phyloP scores from a whole-genome alignment of 2,113 vertebrate species.

The Ochotona princeps region DNA sequence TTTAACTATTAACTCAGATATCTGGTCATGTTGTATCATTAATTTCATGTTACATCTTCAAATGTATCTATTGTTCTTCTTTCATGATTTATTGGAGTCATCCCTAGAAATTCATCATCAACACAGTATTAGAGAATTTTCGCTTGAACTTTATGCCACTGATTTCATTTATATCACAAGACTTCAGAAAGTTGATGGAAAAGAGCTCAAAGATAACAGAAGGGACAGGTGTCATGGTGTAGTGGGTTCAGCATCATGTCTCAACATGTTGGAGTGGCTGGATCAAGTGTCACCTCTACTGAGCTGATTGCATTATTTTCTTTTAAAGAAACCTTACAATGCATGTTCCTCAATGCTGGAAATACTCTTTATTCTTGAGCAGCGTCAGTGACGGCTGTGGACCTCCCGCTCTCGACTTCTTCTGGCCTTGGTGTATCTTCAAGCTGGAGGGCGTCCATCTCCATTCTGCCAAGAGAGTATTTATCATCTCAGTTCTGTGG shows the following conservation, averaged over 20 bases:
- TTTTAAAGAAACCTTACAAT: not conserved
- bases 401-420: not conserved
- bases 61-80: not conserved
- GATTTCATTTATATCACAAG: not conserved
- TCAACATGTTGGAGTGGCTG: too few relatives aligned
- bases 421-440: too few relatives aligned
- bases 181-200: too few relatives aligned
- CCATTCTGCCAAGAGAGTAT: too few relatives aligned
- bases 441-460: not conserved
- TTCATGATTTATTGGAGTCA: not conserved
- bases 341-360: not conserved
- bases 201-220: too few relatives aligned
- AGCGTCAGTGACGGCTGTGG: too few relatives aligned
- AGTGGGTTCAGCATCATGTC: too few relatives aligned
- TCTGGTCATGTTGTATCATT: not conserved
- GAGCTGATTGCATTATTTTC: not conserved
- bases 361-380: not conserved
- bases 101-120: not conserved
- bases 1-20: not conserved
- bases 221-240: too few relatives aligned
- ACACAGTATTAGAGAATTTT: not conserved
- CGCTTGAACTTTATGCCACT: not conserved
- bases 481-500: not conserved
- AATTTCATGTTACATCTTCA: not conserved
- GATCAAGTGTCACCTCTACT: too few relatives aligned